These are phyloP conservation scores for Elachura formosa DNA, from an alignment of 2,113 vertebrate genomes.

Conservation along the genomic window DNA sequence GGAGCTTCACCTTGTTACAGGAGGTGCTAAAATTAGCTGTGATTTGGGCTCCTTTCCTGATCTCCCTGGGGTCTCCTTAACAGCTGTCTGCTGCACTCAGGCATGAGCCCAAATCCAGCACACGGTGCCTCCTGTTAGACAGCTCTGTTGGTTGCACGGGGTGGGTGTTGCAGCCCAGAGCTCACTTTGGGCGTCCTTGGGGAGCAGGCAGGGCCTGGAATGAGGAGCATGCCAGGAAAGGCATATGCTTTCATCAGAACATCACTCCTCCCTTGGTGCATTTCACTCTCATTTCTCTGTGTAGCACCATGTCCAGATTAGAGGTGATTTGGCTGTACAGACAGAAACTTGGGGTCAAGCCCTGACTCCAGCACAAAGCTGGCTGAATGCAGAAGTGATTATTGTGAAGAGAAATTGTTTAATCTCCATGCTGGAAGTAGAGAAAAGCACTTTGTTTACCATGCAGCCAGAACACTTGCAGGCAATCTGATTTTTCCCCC, in stretches of 20 bases:
- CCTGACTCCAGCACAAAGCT: conserved; percentile 27
- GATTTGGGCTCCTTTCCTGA: background rate
- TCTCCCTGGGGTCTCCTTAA: background rate
- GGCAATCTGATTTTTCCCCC: conserved; percentile 12
- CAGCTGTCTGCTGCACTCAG: background rate
- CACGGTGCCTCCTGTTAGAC: background rate
- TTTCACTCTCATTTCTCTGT: background rate
- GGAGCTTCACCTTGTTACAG: background rate
- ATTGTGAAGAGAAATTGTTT: conserved; percentile 43
- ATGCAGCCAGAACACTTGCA: conserved; percentile 36
- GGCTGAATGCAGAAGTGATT: conserved; percentile 49
- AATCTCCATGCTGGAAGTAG: conserved; percentile 32
- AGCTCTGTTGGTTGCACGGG: background rate
- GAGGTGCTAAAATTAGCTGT: conserved; percentile 21
- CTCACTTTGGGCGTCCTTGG: background rate
- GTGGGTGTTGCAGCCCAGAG: background rate
- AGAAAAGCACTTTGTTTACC: conserved; percentile 57
- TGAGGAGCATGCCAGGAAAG: background rate
- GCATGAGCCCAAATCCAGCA: background rate
- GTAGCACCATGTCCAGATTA: conserved; percentile 51
- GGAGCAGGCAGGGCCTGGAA: background rate
- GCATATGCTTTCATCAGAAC: background rate
- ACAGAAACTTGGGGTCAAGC: conserved; percentile 45
- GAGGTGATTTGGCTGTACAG: conserved; percentile 14
- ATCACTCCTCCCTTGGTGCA: background rate